Base-by-base conservation (phyloP, 2,113 vertebrate species). In the Saguinus midas region DNA sequence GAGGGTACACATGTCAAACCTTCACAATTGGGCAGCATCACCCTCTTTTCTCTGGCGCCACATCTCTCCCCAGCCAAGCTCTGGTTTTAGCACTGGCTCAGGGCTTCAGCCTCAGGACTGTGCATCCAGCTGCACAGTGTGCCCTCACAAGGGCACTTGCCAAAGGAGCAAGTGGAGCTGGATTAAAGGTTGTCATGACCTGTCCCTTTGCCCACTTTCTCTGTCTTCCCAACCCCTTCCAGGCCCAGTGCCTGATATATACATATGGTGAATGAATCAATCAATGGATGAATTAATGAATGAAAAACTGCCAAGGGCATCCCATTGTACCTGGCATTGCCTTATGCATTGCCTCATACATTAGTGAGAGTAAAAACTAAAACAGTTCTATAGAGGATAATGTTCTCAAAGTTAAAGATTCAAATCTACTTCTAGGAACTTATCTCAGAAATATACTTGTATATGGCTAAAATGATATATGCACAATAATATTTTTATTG, bases 341-440 rank as follows among this genome's bases (percentile, higher is more conserved):
- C 45, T 93, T 91, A 37, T 32, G 48, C 16, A 48, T 8, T 82
- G 13, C 13, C 61, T 93, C 52, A 61, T 48, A 61, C 10, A 5
- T 48, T 11, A 1, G 14, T 64, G 29, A n/a, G 64, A 83, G 18
- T 45, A 84, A 95, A 85, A 91, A 32, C 20, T 32, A 50, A n/a
- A 50, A 6, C 6, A 87, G 45, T 6, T 61, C 21, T 52, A 9
- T 45, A 32, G 43, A 86, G 23, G 86, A 48, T 21, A 55, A 40
- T 61, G 6, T 23, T 84, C 43, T 57, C 68, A 78, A 92, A 90
- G 90, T 85, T 81, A 75, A 79, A 91, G 90, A n/a, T 57, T 90
- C 45, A 95, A 92, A 83, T 87, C 18, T 16, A 87, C 52, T 86
- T 94, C 40, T 87, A 68, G 32, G 45, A 80, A 83, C 83, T 91